These are phyloP conservation scores for Melanerpes formicivorus DNA, from an alignment of 2,113 vertebrate species.

Conservation along the genomic window DNA sequence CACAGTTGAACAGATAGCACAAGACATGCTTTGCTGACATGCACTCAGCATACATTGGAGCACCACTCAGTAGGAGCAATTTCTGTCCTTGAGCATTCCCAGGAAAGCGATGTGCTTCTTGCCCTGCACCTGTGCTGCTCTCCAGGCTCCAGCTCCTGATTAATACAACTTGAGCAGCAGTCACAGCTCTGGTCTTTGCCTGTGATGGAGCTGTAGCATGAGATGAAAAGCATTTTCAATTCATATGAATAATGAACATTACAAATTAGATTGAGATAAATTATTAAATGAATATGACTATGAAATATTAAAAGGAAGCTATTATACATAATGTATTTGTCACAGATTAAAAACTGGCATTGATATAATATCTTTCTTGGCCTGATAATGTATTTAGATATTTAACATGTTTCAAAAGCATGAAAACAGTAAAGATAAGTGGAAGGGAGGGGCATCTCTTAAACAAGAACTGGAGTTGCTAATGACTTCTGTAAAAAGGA, in stretches of 20 bases:
- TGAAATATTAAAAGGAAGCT: constrained; percentile 49
- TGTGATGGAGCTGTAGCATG: neutral
- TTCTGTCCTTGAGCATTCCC: neutral
- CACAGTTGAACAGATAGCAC: neutral
- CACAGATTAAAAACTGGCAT: constrained; percentile 23
- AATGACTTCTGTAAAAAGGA: neutral
- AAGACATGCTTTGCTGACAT: neutral
- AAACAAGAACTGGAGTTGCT: neutral
- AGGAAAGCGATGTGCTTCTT: neutral
- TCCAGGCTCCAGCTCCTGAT: neutral
- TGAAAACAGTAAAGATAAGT: neutral
- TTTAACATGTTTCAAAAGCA: neutral
- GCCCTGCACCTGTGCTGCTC: neutral
- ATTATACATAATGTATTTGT: constrained; percentile 41
- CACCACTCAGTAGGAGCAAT: neutral
- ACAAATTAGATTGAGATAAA: constrained; percentile 31
- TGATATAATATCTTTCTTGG: neutral
- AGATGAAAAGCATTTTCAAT: constrained; percentile 32
- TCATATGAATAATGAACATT: constrained; percentile 37
- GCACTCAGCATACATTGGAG: neutral
- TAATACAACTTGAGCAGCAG: neutral
- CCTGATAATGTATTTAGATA: neutral
- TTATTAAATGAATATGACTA: constrained; percentile 52
- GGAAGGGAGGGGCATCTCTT: neutral
- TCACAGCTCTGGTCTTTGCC: fast-evolving